Evolutionary conservation across 2,888 invertebrate species (phyloP).

Genomic region (Xestia ashworthii): DNA sequence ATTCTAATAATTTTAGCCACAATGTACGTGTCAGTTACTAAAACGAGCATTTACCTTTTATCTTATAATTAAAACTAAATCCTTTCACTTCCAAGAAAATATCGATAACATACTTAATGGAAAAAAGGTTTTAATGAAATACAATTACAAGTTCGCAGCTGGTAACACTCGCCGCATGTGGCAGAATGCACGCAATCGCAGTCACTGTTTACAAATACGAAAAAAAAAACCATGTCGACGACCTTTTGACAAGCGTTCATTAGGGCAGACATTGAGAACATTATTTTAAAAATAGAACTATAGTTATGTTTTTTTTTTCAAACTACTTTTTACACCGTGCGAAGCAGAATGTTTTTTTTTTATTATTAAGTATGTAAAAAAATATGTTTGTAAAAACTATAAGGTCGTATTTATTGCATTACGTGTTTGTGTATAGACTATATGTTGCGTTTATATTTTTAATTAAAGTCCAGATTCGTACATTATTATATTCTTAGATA

Average conservation of each 20-base stretch:
- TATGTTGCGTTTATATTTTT: not conserved
- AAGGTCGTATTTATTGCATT: not conserved
- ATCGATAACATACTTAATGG: constrained; percentile 5
- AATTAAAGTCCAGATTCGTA: not conserved
- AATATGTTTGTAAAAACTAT: not conserved
- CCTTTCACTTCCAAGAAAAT: constrained; percentile 4
- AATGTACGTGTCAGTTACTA: not conserved
- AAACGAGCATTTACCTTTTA: not conserved
- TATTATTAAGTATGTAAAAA: not conserved
- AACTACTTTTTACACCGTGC: not conserved
- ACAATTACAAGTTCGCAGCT: constrained; percentile 43
- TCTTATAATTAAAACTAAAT: not conserved
- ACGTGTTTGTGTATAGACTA: constrained; percentile 1
- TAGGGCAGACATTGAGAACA: constrained; percentile 48
- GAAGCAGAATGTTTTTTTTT: not conserved
- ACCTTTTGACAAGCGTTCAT: constrained; percentile 67
- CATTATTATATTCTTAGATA: not conserved
- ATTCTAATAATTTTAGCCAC: not conserved
- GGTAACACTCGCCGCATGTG: constrained; percentile 72
- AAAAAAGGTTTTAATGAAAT: constrained; percentile 33
- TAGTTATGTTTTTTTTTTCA: constrained; percentile 19
- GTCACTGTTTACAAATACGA: constrained; percentile 68
- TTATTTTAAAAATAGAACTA: constrained; percentile 44
- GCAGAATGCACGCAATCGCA: constrained; percentile 79
- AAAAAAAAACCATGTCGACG: constrained; percentile 66